phyloP scores from a whole-genome alignment of 2,113 vertebrate species.

The Callionymus lyra region DNA sequence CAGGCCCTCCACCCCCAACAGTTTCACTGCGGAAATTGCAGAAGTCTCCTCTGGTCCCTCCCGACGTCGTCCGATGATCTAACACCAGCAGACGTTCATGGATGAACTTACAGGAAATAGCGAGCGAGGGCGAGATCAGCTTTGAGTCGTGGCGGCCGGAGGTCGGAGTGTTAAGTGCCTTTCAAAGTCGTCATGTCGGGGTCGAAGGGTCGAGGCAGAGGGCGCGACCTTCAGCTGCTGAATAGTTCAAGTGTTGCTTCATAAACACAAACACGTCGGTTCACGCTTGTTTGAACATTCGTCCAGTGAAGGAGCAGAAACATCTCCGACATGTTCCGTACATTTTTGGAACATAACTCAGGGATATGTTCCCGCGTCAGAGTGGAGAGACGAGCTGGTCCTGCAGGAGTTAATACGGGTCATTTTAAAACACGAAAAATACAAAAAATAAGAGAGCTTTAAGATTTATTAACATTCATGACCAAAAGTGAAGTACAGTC shows the following conservation, averaged over 20 bases:
- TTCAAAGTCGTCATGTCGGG: slow-evolving; percentile 39
- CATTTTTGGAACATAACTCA: too few relatives aligned
- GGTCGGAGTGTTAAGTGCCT: slow-evolving; percentile 30
- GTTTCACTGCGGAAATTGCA: slow-evolving; percentile 48
- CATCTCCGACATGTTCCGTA: too few relatives aligned
- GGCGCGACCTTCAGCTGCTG: slow-evolving; percentile 21
- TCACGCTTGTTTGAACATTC: too few relatives aligned
- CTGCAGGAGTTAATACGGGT: too few relatives aligned
- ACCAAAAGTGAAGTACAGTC: too few relatives aligned
- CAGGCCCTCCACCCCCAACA: slow-evolving; percentile 44
- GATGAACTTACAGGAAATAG: slow-evolving; percentile 15
- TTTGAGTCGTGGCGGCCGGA: slow-evolving; percentile 16
- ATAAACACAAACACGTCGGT: too few relatives aligned
- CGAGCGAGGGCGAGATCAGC: neutral
- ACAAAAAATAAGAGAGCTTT: too few relatives aligned
- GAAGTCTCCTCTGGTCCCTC: slow-evolving; percentile 39
- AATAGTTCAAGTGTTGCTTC: slow-evolving; percentile 14
- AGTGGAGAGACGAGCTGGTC: too few relatives aligned
- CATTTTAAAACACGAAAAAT: too few relatives aligned
- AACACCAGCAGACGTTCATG: slow-evolving; percentile 32
- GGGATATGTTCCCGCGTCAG: too few relatives aligned
- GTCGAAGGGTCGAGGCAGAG: slow-evolving; percentile 23
- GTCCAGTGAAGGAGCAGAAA: too few relatives aligned
- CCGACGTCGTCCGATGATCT: slow-evolving; percentile 29
- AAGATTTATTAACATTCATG: too few relatives aligned